These are phyloP conservation scores for Tolypeutes matacus DNA, from an alignment of 2,797 vertebrate genomes.

Conservation along the genomic window DNA sequence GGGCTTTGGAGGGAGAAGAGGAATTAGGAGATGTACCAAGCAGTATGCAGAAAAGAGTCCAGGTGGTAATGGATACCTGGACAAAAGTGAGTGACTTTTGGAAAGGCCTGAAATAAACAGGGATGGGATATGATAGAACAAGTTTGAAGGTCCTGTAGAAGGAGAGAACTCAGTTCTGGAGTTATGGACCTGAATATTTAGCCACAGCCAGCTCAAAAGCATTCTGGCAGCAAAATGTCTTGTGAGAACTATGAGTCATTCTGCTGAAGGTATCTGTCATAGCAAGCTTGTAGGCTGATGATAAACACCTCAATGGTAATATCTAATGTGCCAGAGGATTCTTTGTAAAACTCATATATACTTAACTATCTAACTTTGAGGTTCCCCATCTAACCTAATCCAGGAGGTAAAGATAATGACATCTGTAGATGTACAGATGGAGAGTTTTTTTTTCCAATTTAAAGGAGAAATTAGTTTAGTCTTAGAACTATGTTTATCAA, in stretches of 20 bases:
- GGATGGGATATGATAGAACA: slow-evolving; percentile 19
- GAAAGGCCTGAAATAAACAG: slow-evolving; percentile 5
- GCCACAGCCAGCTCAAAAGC: neutral
- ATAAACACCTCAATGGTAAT: slow-evolving; percentile 36
- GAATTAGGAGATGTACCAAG: neutral
- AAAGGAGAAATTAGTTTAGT: slow-evolving; percentile 16
- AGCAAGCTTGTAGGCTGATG: neutral
- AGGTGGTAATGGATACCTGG: neutral
- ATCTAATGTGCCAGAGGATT: slow-evolving; percentile 12
- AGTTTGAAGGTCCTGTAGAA: slow-evolving; percentile 31
- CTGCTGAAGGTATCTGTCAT: slow-evolving; percentile 54
- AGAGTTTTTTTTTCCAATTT: neutral
- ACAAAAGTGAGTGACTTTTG: neutral
- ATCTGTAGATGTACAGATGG: neutral
- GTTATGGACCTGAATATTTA: slow-evolving; percentile 46
- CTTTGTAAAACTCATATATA: slow-evolving; percentile 36
- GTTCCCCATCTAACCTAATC: slow-evolving; percentile 9
- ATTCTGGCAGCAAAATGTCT: slow-evolving; percentile 64
- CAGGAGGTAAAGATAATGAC: slow-evolving; percentile 25
- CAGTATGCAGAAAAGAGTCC: neutral
- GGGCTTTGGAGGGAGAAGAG: neutral
- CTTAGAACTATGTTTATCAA: slow-evolving; percentile 35
- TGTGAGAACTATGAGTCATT: slow-evolving; percentile 59
- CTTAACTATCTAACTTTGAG: neutral
- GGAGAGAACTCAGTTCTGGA: slow-evolving; percentile 23